These are phyloP conservation scores for Melanargia galathea DNA, from an alignment of 2,888 invertebrate genomes.

Conservation along the genomic window DNA sequence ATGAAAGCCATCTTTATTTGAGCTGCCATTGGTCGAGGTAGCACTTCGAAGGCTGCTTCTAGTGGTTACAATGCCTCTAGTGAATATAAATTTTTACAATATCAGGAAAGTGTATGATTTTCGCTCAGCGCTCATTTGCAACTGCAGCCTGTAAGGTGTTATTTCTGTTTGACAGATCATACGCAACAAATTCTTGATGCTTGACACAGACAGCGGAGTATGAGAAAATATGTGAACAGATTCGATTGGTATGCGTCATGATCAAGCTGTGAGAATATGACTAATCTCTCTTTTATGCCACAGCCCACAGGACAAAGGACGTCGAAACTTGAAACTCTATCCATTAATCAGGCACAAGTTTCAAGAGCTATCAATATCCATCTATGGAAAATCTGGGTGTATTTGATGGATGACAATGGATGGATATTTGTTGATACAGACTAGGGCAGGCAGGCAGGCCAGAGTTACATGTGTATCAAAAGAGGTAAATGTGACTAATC, in stretches of 20 bases:
- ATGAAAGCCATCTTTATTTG: no score
- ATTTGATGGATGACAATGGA: conserved; percentile 2
- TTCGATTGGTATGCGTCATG: conserved; percentile 30
- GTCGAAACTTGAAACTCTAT: conserved; percentile 14
- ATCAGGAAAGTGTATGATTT: background rate
- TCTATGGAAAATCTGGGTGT: background rate
- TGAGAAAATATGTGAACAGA: conserved; percentile 19
- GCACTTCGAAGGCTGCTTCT: background rate
- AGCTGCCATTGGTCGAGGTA: no score
- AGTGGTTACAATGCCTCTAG: no score
- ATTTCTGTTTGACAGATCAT: background rate
- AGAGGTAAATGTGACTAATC: no score
- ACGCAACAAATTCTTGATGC: background rate
- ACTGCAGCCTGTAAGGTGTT: background rate
- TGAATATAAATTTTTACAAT: background rate
- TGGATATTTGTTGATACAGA: background rate
- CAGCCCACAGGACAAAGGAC: conserved; percentile 32
- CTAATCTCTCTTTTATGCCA: conserved; percentile 27
- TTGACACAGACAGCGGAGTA: background rate
- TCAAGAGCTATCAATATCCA: conserved; percentile 13
- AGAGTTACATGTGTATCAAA: no score
- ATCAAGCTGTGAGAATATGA: conserved; percentile 29
- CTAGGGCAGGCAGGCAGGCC: background rate
- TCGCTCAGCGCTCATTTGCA: background rate
- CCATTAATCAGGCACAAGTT: conserved; percentile 31